Evolutionary conservation across 2,113 vertebrate species (phyloP).

Genomic region (Ahaetulla prasina): DNA sequence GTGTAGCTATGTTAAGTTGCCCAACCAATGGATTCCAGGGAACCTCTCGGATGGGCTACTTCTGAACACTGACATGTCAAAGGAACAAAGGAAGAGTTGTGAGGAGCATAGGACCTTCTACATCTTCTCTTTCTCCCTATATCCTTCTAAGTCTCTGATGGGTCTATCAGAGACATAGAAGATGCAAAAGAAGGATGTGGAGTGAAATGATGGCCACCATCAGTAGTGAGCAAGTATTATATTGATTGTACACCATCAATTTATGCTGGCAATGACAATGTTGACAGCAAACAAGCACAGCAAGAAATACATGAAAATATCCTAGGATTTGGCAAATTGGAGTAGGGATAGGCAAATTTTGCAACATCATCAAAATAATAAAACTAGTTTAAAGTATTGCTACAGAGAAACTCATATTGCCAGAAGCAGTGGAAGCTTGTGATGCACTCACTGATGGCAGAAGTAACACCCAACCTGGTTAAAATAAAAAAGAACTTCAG

Average conservation of each 20-base stretch:
- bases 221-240: neutral
- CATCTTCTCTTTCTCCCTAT: neutral
- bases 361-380: neutral
- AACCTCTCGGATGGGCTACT: neutral
- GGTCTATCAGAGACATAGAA: neutral
- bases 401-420: neutral
- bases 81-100: neutral
- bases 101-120: neutral
- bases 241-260: neutral
- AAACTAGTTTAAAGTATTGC: neutral
- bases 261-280: neutral
- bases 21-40: neutral
- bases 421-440: neutral
- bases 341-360: neutral
- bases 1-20: neutral
- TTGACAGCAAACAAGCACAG: neutral
- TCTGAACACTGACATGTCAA: neutral
- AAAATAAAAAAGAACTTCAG: neutral
- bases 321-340: neutral
- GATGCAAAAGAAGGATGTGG: neutral
- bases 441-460: neutral
- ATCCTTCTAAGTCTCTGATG: neutral
- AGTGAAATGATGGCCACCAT: neutral
- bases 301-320: neutral
- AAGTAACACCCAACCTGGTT: neutral